Conservation (phyloP, 1,140 invertebrate species). For the Drosophila bocqueti region DNA sequence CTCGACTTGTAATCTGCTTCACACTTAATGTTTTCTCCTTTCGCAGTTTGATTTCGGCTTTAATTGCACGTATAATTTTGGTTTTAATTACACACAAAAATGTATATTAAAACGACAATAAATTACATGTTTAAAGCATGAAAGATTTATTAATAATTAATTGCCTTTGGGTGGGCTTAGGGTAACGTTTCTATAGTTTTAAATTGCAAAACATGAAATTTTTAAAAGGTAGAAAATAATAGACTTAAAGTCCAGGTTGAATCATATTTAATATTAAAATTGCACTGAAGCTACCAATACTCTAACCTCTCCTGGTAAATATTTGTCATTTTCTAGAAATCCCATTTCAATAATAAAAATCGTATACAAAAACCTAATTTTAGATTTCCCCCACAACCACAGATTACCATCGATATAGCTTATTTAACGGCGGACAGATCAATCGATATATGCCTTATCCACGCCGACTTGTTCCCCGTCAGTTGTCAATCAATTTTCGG, state of each 20-base stretch:
- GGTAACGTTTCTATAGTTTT: not conserved
- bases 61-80: constrained; percentile 8
- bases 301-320: not conserved
- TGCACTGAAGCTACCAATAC: not conserved
- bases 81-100: constrained; percentile 9
- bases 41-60: constrained; percentile 16
- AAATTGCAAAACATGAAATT: not conserved
- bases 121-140: not conserved
- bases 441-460: constrained; percentile 40
- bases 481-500: constrained; percentile 47
- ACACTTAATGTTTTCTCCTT: constrained; percentile 45
- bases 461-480: constrained; percentile 38
- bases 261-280: no score
- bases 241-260: no score
- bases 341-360: not conserved
- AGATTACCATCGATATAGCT: constrained; percentile 24
- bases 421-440: constrained; percentile 40
- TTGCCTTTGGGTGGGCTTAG: not conserved
- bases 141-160: not conserved
- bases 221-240: not conserved
- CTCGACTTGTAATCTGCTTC: constrained; percentile 48
- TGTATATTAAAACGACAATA: not conserved
- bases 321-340: not conserved
- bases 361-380: not conserved
- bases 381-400: not conserved